Evolutionary conservation across 2,888 invertebrate species (phyloP), one percentile per base, ranked within the genome.

Genomic region (Clanis bilineata): DNA sequence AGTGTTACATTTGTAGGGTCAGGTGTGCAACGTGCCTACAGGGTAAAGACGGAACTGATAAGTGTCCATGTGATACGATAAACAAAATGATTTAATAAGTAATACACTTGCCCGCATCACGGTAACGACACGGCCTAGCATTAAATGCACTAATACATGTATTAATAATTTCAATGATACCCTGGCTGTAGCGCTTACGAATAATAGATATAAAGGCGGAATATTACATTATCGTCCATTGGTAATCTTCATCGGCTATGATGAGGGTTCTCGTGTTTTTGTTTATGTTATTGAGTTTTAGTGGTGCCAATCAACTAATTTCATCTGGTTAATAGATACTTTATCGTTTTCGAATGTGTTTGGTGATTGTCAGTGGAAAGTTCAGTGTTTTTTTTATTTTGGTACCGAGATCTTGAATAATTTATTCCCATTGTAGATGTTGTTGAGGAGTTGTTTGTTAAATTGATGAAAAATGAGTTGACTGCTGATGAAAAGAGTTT

Each of bases 371-470:
- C 38, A 15, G n/a, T 9, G 44, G 15, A 32, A 39, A 28, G 28
- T 38, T 22, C 25, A 59, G 43, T 55, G 15, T 10, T 57, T 65
- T 64, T 62, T 65, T 64, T 15, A 62, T 15, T n/a, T 15, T 9
- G n/a, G 7, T n/a, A 63, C 51, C 23, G 36, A 36, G 39, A 54
- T 56, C 47, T 28, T 60, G 62, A 25, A n/a, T n/a, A n/a, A n/a
- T n/a, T n/a, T n/a, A n/a, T n/a, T n/a, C n/a, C n/a, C n/a, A n/a
- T 71, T 75, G 69, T 76, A 89, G 89, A 77, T 70, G 77, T 76
- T 44, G 65, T 85, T 39, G 79, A 83, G 58, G 64, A 68, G 21
- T 69, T 88, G 47, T 83, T 91, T 62, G 75, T 64, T 56, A 88
- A 83, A 64, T 79, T 76, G 55, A 68, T 83, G 51, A 80, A 66